Evolutionary conservation across 1,140 invertebrate species (phyloP).

Genomic region (Zaprionus taronus): DNA sequence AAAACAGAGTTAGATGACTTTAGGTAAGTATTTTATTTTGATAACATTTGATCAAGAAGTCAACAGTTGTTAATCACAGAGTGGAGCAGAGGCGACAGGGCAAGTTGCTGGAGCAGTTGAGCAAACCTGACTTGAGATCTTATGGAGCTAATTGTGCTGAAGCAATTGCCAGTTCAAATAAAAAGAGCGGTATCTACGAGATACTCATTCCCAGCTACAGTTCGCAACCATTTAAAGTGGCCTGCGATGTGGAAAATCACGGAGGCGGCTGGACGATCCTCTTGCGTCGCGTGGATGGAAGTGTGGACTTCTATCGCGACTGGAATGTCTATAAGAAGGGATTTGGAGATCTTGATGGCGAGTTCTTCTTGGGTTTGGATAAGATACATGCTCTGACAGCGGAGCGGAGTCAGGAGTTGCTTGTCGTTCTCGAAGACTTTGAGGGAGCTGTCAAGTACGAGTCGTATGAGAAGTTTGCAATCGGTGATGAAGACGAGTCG

Average conservation of each 20-base stretch:
- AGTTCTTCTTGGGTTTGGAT: slow-evolving; percentile 17
- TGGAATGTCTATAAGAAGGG: slow-evolving; percentile 7
- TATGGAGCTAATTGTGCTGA: slow-evolving; percentile 13
- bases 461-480: slow-evolving; percentile 13
- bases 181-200: slow-evolving; percentile 7
- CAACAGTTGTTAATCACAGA: neutral
- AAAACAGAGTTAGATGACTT: neutral
- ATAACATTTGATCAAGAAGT: neutral
- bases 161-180: neutral
- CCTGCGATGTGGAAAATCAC: slow-evolving; percentile 4
- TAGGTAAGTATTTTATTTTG: neutral
- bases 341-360: slow-evolving; percentile 11
- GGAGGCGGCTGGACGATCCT: slow-evolving; percentile 9
- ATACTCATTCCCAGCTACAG: slow-evolving; percentile 10
- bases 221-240: neutral
- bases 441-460: neutral
- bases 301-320: slow-evolving; percentile 3
- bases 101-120: neutral
- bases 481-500: neutral
- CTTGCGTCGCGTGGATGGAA: slow-evolving; percentile 7
- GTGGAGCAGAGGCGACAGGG: neutral
- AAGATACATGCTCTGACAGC: slow-evolving; percentile 11
- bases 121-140: neutral
- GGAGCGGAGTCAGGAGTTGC: neutral
- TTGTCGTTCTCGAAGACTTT: slow-evolving; percentile 10